A percentile compares a stretch with the other conserved stretches of the same genome.
Evolutionary conservation across 2,797 vertebrate genomes (phyloP).

Genomic region (Rhincodon typus): DNA sequence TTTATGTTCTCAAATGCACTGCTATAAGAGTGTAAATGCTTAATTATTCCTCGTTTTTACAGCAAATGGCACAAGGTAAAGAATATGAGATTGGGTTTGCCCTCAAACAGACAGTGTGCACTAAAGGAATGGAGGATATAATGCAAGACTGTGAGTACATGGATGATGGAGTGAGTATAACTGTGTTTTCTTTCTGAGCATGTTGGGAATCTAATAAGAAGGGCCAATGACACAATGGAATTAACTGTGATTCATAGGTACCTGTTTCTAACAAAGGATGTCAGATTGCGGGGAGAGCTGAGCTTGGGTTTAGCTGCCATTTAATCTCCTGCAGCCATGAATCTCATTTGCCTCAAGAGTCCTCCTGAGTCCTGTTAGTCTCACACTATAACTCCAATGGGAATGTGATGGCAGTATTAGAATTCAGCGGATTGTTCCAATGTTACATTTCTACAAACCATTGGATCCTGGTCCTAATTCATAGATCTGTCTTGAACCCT

Average conservation of each 20-base stretch:
- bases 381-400: neutral
- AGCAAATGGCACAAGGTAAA: neutral
- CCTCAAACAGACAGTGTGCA: conserved; percentile 10
- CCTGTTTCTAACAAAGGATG: neutral
- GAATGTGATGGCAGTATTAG: neutral
- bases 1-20: neutral
- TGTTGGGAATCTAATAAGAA: neutral
- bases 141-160: conserved; percentile 23
- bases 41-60: neutral
- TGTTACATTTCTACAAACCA: neutral
- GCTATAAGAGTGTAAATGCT: neutral
- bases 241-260: neutral
- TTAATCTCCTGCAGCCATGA: neutral
- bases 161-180: neutral
- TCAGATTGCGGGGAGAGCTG: neutral
- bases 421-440: neutral
- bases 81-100: conserved; percentile 27
- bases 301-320: neutral
- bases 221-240: neutral
- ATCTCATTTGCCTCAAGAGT: too few relatives aligned
- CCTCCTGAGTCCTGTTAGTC: neutral
- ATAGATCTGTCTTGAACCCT: neutral
- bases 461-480: neutral
- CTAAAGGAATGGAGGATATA: conserved; percentile 16
- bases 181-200: neutral